phyloP scores from a whole-genome alignment of 2,113 vertebrate genomes.

The Phalacrocorax carbo region DNA sequence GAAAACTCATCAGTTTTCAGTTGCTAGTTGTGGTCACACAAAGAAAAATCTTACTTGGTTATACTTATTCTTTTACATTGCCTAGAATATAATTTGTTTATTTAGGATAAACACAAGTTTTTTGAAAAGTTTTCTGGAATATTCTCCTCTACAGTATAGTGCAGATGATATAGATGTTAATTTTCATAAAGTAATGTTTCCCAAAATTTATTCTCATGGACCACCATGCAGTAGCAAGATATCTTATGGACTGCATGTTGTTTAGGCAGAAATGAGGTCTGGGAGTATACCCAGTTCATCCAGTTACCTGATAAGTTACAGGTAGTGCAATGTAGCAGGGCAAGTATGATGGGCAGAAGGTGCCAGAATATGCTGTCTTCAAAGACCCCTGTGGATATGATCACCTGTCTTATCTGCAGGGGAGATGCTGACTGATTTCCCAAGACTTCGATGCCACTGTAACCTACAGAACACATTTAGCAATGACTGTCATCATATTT shows the following conservation, averaged over 20 bases:
- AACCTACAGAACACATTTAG: background rate
- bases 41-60: background rate
- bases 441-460: background rate
- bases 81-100: background rate
- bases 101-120: background rate
- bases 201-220: background rate
- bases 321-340: background rate
- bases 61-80: background rate
- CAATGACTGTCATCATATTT: background rate
- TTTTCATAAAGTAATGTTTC: background rate
- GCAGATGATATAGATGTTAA: background rate
- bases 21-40: background rate
- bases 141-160: background rate
- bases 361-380: background rate
- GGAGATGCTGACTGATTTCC: background rate
- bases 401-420: background rate
- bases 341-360: background rate
- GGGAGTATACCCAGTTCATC: background rate
- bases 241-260: rapidly evolving
- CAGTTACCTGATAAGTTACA: background rate
- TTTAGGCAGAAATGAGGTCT: background rate
- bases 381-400: background rate
- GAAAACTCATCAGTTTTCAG: background rate
- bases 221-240: background rate
- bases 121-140: background rate